Conservation (phyloP, 1,140 invertebrate genomes). For the Zeugodacus cucurbitae region DNA sequence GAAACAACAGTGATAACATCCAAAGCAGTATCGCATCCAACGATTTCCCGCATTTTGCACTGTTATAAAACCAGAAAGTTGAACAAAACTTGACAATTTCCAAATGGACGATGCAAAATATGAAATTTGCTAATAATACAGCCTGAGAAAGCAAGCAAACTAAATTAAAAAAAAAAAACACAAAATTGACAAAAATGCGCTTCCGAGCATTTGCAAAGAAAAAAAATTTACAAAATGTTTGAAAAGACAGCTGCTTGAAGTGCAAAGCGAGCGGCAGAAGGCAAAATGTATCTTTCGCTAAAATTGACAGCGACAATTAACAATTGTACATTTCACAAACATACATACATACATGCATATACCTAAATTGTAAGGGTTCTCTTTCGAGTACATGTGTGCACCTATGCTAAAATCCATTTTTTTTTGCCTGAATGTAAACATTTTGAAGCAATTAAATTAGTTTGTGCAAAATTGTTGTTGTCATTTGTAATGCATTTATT, state of each 20-base stretch:
- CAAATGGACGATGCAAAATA: constrained; percentile 2
- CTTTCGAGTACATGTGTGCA: not conserved
- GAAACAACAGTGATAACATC: constrained; percentile 37
- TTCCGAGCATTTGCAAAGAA: not conserved
- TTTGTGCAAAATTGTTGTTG: not conserved
- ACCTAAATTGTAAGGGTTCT: not conserved
- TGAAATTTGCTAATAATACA: not conserved
- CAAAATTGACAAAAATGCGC: constrained; percentile 17
- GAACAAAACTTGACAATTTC: not conserved
- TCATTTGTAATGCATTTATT: not conserved
- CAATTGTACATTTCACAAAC: not conserved
- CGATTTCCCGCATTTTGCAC: not conserved
- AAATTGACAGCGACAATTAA: not conserved
- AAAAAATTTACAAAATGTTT: not conserved
- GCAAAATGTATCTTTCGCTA: not conserved
- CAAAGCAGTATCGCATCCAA: constrained; percentile 22
- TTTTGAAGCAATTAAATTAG: not conserved
- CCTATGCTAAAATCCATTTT: not conserved
- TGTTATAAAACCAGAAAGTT: not conserved
- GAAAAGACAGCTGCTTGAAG: not conserved
- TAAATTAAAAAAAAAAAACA: not conserved
- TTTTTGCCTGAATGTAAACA: not conserved
- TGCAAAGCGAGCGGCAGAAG: not conserved
- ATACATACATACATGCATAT: constrained; percentile 6
- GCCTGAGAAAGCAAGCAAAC: not conserved